Percentiles rank a stretch among this genome's conserved stretches.
phyloP scores from a whole-genome alignment of 92 coral and sea anemone species.

The Palythoa grandiflora region DNA sequence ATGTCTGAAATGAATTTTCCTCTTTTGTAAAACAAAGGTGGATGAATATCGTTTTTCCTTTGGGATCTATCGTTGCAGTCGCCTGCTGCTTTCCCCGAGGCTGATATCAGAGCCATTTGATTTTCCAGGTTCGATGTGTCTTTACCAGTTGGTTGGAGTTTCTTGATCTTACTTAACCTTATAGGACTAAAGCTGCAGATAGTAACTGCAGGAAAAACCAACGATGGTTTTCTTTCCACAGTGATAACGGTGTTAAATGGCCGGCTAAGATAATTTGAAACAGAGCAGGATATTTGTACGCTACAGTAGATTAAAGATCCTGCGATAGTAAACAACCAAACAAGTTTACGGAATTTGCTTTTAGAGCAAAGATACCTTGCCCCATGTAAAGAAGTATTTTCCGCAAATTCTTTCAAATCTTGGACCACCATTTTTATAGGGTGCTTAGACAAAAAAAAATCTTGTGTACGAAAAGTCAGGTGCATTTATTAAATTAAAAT shows the following conservation, averaged over 20 bases:
- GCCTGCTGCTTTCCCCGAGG: background rate
- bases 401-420: conserved; percentile 25
- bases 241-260: conserved; percentile 36
- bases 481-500: too few relatives aligned
- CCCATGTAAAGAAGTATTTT: conserved; percentile 33
- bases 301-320: conserved; percentile 10
- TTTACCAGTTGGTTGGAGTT: background rate
- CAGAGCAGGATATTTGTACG: background rate
- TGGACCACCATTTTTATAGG: background rate
- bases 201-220: conserved; percentile 34
- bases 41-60: background rate
- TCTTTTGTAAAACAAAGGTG: conserved; percentile 8
- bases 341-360: conserved; percentile 4
- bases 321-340: conserved; percentile 12
- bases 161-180: background rate
- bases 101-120: background rate
- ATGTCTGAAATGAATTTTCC: background rate
- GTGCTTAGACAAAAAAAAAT: background rate
- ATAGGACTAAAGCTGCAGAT: conserved; percentile 25
- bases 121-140: background rate
- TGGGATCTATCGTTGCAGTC: background rate
- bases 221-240: background rate
- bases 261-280: background rate
- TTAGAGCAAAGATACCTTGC: background rate
- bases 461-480: background rate